Conservation (phyloP, 2,113 vertebrate genomes). For the Passer montanus region DNA sequence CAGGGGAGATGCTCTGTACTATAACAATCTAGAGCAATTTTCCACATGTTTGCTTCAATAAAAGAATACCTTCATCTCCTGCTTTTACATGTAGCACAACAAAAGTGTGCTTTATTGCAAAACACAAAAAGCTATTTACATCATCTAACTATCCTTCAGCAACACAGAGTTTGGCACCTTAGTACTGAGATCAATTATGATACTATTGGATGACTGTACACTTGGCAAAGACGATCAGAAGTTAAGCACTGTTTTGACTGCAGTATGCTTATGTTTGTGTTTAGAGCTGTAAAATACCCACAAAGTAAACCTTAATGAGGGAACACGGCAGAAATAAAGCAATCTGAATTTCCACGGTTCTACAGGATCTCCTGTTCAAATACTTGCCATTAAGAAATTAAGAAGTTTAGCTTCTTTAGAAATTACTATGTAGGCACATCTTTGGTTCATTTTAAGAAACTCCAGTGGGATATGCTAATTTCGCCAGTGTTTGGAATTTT, state of each 20-base stretch:
- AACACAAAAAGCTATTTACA: slow-evolving; percentile 82
- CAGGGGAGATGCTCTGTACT: slow-evolving; percentile 49
- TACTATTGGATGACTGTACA: not conserved
- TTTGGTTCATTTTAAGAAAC: not conserved
- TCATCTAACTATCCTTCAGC: slow-evolving; percentile 75
- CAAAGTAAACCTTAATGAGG: not conserved
- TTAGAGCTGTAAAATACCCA: slow-evolving; percentile 12
- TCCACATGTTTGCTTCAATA: slow-evolving; percentile 77
- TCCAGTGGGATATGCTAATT: not conserved
- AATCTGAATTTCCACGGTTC: not conserved
- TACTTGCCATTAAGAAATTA: not conserved
- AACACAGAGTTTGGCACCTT: slow-evolving; percentile 40
- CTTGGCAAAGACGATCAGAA: slow-evolving; percentile 52
- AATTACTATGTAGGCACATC: not conserved
- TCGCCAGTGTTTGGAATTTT: not conserved
- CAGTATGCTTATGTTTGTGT: not conserved
- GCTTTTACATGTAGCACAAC: slow-evolving; percentile 61
- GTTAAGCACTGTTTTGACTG: slow-evolving; percentile 35
- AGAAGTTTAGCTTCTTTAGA: not conserved
- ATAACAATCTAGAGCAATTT: slow-evolving; percentile 76
- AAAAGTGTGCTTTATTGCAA: slow-evolving; percentile 54
- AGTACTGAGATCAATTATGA: slow-evolving; percentile 30
- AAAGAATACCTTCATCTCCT: slow-evolving; percentile 75
- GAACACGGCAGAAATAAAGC: slow-evolving; percentile 5
- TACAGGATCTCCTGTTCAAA: not conserved